Percentiles rank a stretch among this genome's conserved stretches.
These are phyloP conservation scores for Melopsittacus undulatus DNA, from an alignment of 2,797 vertebrate species.

Conservation along the genomic window DNA sequence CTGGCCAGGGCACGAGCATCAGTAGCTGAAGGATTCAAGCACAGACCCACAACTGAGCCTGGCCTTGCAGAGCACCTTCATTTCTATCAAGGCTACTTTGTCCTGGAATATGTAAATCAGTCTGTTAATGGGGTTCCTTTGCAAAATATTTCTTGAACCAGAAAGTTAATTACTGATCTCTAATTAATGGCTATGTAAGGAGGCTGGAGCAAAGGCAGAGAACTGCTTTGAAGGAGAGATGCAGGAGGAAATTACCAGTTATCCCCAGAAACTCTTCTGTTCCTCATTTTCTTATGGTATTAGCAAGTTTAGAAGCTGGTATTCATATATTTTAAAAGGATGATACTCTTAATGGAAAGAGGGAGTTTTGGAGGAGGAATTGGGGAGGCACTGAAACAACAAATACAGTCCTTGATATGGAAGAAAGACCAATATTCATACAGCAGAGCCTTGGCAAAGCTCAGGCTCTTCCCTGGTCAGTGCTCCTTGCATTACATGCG, in stretches of 20 bases:
- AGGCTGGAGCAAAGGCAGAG: constrained; percentile 49
- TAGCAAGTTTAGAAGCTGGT: neutral
- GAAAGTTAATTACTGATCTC: constrained; percentile 77
- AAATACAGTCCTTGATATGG: neutral
- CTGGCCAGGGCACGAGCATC: fast-evolving
- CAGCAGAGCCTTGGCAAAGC: neutral
- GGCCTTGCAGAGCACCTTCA: neutral
- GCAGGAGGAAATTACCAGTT: neutral
- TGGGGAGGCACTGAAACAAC: neutral
- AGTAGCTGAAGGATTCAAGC: neutral
- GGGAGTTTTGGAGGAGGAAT: neutral
- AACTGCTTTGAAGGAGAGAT: constrained; percentile 39
- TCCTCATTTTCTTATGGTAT: neutral
- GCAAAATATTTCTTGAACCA: constrained; percentile 72
- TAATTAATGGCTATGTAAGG: constrained; percentile 72
- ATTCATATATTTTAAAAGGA: neutral
- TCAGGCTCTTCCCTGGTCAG: neutral
- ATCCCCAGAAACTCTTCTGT: neutral
- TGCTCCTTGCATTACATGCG: neutral
- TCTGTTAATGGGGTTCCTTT: constrained; percentile 68
- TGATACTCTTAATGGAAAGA: neutral
- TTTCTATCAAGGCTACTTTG: neutral
- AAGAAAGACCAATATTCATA: neutral
- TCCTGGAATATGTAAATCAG: constrained; percentile 60
- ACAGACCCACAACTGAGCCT: neutral